A percentile compares a stretch with the other conserved stretches of the same genome.
phyloP scores from a whole-genome alignment of 1,140 invertebrate genomes.

The Coptotermes formosanus region DNA sequence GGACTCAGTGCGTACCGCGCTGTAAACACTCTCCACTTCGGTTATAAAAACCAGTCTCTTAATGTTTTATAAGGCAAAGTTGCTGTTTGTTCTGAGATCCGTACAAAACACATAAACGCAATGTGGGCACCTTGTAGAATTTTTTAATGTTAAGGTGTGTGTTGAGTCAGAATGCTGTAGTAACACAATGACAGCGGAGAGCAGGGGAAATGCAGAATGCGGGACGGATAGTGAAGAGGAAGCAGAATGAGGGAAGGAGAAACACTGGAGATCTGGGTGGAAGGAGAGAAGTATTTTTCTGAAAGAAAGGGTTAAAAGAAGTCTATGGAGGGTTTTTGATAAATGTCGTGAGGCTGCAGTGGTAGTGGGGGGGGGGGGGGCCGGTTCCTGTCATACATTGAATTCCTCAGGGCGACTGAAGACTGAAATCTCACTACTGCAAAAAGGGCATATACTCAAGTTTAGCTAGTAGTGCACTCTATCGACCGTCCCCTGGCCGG shows the following conservation, averaged over 20 bases:
- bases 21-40: too few species aligned
- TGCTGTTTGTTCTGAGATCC: too few species aligned
- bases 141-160: conserved; percentile 1
- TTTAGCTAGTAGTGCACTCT: too few species aligned
- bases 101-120: too few species aligned
- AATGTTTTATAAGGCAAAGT: too few species aligned
- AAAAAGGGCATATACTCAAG: neutral
- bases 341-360: neutral
- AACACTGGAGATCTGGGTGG: neutral
- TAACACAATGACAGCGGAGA: neutral
- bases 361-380: neutral
- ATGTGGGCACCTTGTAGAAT: too few species aligned
- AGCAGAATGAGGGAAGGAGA: neutral
- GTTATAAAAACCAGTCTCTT: too few species aligned
- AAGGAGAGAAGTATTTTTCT: neutral
- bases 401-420: neutral
- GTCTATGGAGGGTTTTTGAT: conserved; percentile 16
- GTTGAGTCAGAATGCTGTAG: neutral
- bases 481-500: too few species aligned
- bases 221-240: neutral
- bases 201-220: neutral
- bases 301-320: conserved; percentile 19
- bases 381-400: neutral
- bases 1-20: too few species aligned
- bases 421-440: neutral